These are phyloP conservation scores for Oryzias dopingdopingensis DNA, from an alignment of 2,797 vertebrate genomes.

Conservation along the genomic window DNA sequence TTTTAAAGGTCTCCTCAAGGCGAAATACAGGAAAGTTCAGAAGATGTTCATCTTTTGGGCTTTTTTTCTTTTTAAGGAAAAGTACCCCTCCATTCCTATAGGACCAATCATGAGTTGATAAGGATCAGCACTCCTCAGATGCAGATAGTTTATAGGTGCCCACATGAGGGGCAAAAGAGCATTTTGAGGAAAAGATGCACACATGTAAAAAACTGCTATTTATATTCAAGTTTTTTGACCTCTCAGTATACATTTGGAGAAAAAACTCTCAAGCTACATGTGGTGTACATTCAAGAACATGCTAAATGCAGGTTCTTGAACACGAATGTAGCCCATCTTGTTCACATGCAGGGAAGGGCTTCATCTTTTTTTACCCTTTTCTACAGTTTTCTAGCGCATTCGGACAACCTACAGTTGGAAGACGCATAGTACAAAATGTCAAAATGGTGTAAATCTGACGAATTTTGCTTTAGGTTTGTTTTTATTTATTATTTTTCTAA, in stretches of 20 bases:
- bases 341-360: too few relatives aligned
- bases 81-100: slow-evolving; percentile 30
- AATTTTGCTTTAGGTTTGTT: too few relatives aligned
- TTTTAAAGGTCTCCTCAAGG: slow-evolving; percentile 60
- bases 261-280: slow-evolving; percentile 13
- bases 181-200: slow-evolving; percentile 28
- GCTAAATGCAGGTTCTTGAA: too few relatives aligned
- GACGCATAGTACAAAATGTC: too few relatives aligned
- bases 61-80: slow-evolving; percentile 40
- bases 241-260: slow-evolving; percentile 60
- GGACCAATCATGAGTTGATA: slow-evolving; percentile 68
- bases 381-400: too few relatives aligned
- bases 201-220: slow-evolving; percentile 50
- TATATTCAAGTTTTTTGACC: slow-evolving; percentile 61
- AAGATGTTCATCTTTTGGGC: slow-evolving; percentile 56
- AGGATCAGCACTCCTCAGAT: slow-evolving; percentile 66
- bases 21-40: slow-evolving; percentile 67
- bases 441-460: too few relatives aligned
- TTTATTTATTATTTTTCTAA: too few relatives aligned
- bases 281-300: too few relatives aligned
- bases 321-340: too few relatives aligned
- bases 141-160: slow-evolving; percentile 49
- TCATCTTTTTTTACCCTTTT: too few relatives aligned
- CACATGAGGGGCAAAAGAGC: slow-evolving; percentile 21
- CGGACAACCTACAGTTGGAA: too few relatives aligned